A percentile compares a stretch with the other conserved stretches of the same genome.
Evolutionary conservation across 2,888 invertebrate species (phyloP).

Genomic region (Gari tellinella): DNA sequence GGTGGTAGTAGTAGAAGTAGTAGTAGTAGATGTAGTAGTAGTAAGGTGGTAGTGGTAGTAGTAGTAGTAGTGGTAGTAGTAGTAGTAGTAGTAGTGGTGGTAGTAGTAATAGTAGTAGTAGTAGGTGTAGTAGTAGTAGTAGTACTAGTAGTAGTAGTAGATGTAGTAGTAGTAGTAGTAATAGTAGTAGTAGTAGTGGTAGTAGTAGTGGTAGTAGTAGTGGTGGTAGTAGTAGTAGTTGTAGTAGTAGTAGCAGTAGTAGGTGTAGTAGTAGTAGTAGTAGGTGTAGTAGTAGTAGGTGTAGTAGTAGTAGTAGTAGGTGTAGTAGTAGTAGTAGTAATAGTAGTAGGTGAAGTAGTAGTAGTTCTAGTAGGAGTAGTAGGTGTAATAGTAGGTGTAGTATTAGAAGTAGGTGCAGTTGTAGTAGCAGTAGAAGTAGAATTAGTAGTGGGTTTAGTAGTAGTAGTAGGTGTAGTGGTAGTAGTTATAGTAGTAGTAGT

Average conservation of each 20-base stretch:
- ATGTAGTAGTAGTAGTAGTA: not conserved
- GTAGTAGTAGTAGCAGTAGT: slow-evolving; percentile 9
- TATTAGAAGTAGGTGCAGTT: slow-evolving; percentile 13
- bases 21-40: slow-evolving; percentile 24
- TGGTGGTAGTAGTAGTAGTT: slow-evolving; percentile 1
- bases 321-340: not conserved
- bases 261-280: slow-evolving; percentile 2
- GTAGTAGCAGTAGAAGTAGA: slow-evolving; percentile 9
- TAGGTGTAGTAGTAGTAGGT: slow-evolving; percentile 2
- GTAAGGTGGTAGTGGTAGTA: slow-evolving; percentile 7
- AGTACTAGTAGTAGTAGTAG: not conserved
- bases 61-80: slow-evolving; percentile 31
- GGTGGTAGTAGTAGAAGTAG: slow-evolving; percentile 32
- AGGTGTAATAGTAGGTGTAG: slow-evolving; percentile 6
- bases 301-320: not conserved
- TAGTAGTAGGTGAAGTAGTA: slow-evolving; percentile 6
- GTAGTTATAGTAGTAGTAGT: slow-evolving; percentile 16
- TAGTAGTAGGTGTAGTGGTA: slow-evolving; percentile 28
- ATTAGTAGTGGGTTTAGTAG: too few relatives aligned
- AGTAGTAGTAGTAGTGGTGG: slow-evolving; percentile 34
- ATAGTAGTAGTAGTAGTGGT: not conserved
- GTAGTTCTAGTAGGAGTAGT: slow-evolving; percentile 3
- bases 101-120: slow-evolving; percentile 25
- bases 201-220: not conserved
- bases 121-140: not conserved